Conservation (phyloP, 2,797 vertebrate species). For the Etheostoma nigrum region DNA sequence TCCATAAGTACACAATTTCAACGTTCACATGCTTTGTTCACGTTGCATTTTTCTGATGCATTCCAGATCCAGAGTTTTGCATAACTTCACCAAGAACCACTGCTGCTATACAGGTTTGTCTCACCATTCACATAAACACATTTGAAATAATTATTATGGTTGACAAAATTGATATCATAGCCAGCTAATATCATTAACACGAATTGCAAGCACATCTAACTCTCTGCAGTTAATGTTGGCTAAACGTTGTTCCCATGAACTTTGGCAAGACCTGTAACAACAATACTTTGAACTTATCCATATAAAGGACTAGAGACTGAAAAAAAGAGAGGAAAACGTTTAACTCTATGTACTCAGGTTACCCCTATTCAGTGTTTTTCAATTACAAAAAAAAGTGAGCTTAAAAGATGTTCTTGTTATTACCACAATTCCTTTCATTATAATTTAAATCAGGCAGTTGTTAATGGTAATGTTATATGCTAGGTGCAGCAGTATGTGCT, state of each 20-base stretch:
- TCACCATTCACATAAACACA: background rate
- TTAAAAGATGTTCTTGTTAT: background rate
- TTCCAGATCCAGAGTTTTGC: background rate
- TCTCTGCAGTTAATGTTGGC: background rate
- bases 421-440: background rate
- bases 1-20: too few relatives aligned
- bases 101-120: background rate
- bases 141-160: background rate
- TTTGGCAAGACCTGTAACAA: background rate
- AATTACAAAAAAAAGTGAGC: background rate
- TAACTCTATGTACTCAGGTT: conserved; percentile 12
- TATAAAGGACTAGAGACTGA: too few relatives aligned
- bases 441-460: too few relatives aligned
- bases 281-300: background rate
- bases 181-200: background rate
- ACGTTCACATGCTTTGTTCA: too few relatives aligned
- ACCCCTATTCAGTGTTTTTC: background rate
- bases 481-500: background rate
- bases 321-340: conserved; percentile 8
- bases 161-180: background rate
- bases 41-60: too few relatives aligned
- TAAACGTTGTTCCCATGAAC: background rate
- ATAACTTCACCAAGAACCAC: background rate
- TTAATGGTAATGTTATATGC: background rate
- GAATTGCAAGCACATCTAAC: background rate